These are phyloP conservation scores for Caretta caretta DNA, from an alignment of 2,113 vertebrate species.

Conservation along the genomic window DNA sequence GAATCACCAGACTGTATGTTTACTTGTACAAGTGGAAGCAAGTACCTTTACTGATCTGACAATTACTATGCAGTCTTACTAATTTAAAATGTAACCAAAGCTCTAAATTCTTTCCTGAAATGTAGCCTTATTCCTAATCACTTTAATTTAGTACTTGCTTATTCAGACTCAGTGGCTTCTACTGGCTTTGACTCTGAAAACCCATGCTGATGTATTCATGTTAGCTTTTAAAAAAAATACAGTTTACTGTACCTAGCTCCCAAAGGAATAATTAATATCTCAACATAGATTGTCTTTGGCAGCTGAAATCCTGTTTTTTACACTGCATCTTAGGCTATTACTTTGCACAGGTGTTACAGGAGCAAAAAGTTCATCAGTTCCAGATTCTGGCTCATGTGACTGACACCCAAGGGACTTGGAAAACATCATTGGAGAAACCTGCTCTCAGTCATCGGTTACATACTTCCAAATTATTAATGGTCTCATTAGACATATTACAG, in stretches of 20 bases:
- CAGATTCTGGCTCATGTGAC: conserved; percentile 25
- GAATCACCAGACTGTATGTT: neutral
- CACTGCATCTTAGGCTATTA: conserved; percentile 24
- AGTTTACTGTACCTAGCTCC: conserved; percentile 26
- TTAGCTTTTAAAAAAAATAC: conserved; percentile 9
- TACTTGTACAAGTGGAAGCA: neutral
- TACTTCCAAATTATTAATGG: conserved; percentile 21
- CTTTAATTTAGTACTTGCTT: neutral
- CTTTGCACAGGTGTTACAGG: conserved; percentile 49
- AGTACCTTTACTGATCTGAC: neutral
- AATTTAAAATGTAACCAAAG: neutral
- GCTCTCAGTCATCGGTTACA: neutral
- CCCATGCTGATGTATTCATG: conserved; percentile 3
- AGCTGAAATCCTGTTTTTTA: conserved; percentile 55
- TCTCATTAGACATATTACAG: conserved; percentile 49
- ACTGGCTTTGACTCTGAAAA: conserved; percentile 10
- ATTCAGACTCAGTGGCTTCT: neutral
- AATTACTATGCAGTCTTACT: neutral
- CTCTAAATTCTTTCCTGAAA: neutral
- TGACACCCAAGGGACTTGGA: conserved; percentile 27
- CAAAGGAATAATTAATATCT: conserved; percentile 68
- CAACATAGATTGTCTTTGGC: conserved; percentile 56
- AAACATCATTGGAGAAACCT: neutral
- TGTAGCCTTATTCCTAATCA: neutral
- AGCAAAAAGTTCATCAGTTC: conserved; percentile 43